Evolutionary conservation across 2,797 vertebrate genomes (phyloP), one percentile per base, ranked within the genome.

Genomic region (Schizopygopsis malacanthus): DNA sequence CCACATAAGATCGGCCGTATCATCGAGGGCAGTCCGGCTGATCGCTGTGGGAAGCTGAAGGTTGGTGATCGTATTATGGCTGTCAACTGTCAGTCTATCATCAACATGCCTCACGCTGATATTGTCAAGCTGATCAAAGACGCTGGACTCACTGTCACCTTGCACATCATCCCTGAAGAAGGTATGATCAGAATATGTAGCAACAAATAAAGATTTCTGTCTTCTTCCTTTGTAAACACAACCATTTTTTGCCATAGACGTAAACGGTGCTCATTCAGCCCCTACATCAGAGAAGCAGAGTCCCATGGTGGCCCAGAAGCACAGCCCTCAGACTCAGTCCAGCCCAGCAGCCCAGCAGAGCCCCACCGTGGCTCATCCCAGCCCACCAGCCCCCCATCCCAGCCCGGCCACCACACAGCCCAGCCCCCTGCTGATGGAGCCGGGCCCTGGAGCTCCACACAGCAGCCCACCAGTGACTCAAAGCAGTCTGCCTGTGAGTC

Each of bases 91-190:
- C 98, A 99, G 95, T 99, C 98, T 87, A 99, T 99, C 93, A 97
- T 99, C 93, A 99, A 96, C 95, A 99, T 99, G 98, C 98, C 98
- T 89, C 98, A 99, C 79, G 98, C 98, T 79, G 98, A 99, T 93
- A 99, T 99, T 47, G 98, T 99, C 92, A 99, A 99, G 92, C 97
- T 99, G 91, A 99, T 99, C 94, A 99, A 99, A 95, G 98, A 99
- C 50, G 98, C 98, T 6, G 98, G 98, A 84, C 97, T 99, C 86
- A 98, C 97, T 54, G 98, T 99, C 92, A 99, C 98, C 73, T 97
- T 99, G 91, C 97, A 98, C 94, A 98, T 99, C 95, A 97, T 99
- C 93, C 98, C 98, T 88, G 98, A 99, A 94, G 98, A 99, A 95
- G 97, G 98, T 98, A 93, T 95, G 98, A 37, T n/a, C 79, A 45